These are phyloP conservation scores for Epizoanthus fatuus DNA, from an alignment of 92 coral and sea anemone genomes.

Conservation along the genomic window DNA sequence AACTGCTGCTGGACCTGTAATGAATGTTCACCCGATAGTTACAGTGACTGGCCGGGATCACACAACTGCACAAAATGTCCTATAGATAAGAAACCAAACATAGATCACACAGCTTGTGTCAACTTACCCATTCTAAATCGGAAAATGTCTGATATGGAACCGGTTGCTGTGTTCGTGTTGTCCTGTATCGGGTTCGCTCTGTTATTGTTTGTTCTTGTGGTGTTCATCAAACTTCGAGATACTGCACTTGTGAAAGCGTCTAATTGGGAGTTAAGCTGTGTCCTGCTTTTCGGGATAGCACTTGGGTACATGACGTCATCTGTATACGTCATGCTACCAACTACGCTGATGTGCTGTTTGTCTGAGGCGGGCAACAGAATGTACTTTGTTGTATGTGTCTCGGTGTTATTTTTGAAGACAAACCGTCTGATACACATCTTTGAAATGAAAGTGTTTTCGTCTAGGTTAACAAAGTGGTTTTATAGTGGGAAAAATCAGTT, in stretches of 20 bases:
- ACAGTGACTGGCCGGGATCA: slow-evolving; percentile 63
- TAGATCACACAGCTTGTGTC: slow-evolving; percentile 59
- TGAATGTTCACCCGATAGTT: slow-evolving; percentile 53
- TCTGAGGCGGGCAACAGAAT: slow-evolving; percentile 47
- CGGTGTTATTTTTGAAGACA: slow-evolving; percentile 80
- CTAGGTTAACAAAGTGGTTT: slow-evolving; percentile 54
- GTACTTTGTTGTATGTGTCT: slow-evolving; percentile 67
- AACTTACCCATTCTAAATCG: slow-evolving; percentile 57
- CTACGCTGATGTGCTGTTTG: slow-evolving; percentile 52
- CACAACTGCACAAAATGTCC: slow-evolving; percentile 74
- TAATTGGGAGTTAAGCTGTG: slow-evolving; percentile 69
- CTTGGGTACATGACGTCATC: slow-evolving; percentile 63
- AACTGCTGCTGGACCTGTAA: slow-evolving; percentile 91
- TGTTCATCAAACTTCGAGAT: slow-evolving; percentile 57
- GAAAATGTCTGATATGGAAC: slow-evolving; percentile 38
- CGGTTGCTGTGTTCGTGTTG: slow-evolving; percentile 49
- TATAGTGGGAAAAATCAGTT: slow-evolving; percentile 64
- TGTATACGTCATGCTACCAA: slow-evolving; percentile 56
- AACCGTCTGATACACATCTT: slow-evolving; percentile 78
- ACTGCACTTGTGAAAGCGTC: slow-evolving; percentile 86
- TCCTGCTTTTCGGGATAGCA: slow-evolving; percentile 66
- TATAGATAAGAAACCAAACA: slow-evolving; percentile 61
- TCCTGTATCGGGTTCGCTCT: slow-evolving; percentile 50
- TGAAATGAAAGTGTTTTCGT: slow-evolving; percentile 53
- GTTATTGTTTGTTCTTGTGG: slow-evolving; percentile 45